phyloP scores from a whole-genome alignment of 2,113 vertebrate species.

The Capreolus pygargus region DNA sequence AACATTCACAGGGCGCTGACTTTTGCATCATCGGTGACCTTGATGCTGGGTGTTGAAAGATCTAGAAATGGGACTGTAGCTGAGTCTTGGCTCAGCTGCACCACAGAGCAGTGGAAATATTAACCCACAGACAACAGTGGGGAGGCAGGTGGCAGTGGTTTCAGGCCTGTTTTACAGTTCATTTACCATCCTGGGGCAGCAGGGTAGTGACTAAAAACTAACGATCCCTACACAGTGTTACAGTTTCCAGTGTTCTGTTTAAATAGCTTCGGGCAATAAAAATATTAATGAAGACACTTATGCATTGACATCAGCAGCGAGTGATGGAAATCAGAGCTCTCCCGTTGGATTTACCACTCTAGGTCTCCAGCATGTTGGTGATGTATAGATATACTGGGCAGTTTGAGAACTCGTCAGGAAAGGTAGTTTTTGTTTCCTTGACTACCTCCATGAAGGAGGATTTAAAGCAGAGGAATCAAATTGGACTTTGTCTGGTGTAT shows the following conservation, averaged over 20 bases:
- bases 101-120: conserved; percentile 80
- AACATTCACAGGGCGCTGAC: conserved; percentile 47
- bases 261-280: conserved; percentile 77
- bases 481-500: conserved; percentile 53
- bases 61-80: conserved; percentile 62
- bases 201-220: conserved; percentile 81
- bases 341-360: conserved; percentile 46
- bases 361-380: background rate
- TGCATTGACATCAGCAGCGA: conserved; percentile 63
- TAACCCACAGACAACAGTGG: conserved; percentile 73
- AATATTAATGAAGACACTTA: conserved; percentile 81
- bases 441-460: conserved; percentile 21
- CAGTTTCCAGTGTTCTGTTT: conserved; percentile 74
- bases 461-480: conserved; percentile 38
- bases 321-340: conserved; percentile 58
- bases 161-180: conserved; percentile 82
- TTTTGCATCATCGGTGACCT: conserved; percentile 69
- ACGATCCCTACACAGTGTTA: conserved; percentile 76
- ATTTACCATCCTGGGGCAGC: conserved; percentile 77
- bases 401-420: conserved; percentile 36
- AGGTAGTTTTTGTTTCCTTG: conserved; percentile 47
- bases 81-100: conserved; percentile 80
- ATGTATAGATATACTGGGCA: conserved; percentile 6
- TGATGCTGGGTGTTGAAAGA: conserved; percentile 57
- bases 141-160: conserved; percentile 82